These are phyloP conservation scores for Morus bassanus DNA, from an alignment of 2,797 vertebrate genomes.

Conservation along the genomic window DNA sequence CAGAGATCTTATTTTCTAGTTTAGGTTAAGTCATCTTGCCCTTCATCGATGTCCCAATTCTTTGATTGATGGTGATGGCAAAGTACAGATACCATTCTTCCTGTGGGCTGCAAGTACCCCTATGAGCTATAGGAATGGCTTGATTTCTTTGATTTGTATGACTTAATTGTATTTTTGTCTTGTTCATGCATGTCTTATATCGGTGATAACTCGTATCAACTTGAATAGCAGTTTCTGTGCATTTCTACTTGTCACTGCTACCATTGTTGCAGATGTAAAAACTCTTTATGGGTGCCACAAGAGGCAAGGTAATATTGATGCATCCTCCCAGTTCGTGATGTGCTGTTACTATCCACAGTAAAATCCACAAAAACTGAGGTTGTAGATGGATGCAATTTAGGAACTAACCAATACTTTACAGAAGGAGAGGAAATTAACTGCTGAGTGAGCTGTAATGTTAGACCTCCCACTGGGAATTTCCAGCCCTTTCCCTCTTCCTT, in stretches of 20 bases:
- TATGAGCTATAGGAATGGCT: background rate
- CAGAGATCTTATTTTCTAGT: background rate
- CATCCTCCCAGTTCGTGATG: background rate
- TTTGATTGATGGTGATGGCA: background rate
- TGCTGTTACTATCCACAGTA: background rate
- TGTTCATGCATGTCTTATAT: background rate
- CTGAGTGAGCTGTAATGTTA: background rate
- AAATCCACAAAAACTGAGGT: background rate
- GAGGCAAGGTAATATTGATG: background rate
- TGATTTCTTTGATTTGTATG: background rate
- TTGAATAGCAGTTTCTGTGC: background rate
- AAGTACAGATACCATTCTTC: background rate
- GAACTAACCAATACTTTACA: background rate
- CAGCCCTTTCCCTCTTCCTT: slow-evolving; percentile 53
- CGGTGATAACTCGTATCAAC: background rate
- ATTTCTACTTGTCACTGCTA: background rate
- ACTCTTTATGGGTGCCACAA: background rate
- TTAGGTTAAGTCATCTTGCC: background rate
- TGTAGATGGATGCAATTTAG: background rate
- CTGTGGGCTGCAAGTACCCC: background rate
- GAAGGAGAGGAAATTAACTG: background rate
- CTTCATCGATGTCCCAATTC: background rate
- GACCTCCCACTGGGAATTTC: slow-evolving; percentile 42
- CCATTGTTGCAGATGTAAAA: background rate
- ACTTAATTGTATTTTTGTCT: background rate